Base-by-base conservation (phyloP, 2,113 vertebrate genomes). In the Lynx canadensis region DNA sequence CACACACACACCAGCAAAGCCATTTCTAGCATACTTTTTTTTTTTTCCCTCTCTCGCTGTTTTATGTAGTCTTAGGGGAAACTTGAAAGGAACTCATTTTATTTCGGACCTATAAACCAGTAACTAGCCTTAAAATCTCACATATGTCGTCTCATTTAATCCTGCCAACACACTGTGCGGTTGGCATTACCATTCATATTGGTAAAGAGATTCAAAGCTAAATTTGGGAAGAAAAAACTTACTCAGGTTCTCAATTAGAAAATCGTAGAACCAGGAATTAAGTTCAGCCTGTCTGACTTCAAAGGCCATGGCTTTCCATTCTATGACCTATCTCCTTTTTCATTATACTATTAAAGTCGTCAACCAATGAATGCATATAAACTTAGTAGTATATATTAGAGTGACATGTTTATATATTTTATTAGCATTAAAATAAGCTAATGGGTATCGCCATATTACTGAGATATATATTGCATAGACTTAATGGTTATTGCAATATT, bases 381-480 rank as follows among this genome's bases (percentile, higher is more conserved):
- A 96, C 66, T 90, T 89, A 80, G 33, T 16, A 38, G 13, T 86
- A 8, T 94, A 91, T 97, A 97, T 98, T 97, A 74, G 31, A 68
- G 21, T 95, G 92, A 38, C 52, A 76, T 83, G 55, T 96, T 31
- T 96, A 97, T 95, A 92, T 74, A 52, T 98, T 98, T 98, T 97
- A 98, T 97, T 96, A 98, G 89, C 96, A 98, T 97, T 98, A 97
- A 98, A 98, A 98, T 95, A 94, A 86, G 87, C 95, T 98, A 81
- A 97, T 96, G 55, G 91, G 94, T 97, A 97, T 98, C 85, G 74
- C 65, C 71, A 36, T 96, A 97, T 98, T 97, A 97, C 71, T 97
- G 88, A 97, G 88, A 97, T 97, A 97, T 97, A 97, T 83, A 95
- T 79, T 97, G 36, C n/a, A 82, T 45, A 4, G 52, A 97, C 79